phyloP scores from a whole-genome alignment of 2,113 vertebrate species.

The Picathartes gymnocephalus region DNA sequence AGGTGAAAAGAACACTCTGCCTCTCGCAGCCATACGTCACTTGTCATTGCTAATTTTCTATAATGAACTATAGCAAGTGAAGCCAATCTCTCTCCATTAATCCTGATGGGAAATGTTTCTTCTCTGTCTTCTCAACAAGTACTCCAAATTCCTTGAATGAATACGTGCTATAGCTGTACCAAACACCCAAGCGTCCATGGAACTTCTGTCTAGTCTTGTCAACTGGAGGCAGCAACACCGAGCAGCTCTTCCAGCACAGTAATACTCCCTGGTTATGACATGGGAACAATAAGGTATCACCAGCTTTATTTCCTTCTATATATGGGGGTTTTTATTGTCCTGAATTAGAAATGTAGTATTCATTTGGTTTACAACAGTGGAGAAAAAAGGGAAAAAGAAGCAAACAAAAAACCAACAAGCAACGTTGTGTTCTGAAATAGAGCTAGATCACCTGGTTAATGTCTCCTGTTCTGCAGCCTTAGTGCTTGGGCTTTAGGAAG shows the following conservation, averaged over 20 bases:
- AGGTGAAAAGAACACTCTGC: background rate
- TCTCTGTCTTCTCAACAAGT: background rate
- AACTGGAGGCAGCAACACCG: background rate
- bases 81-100: background rate
- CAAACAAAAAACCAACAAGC: background rate
- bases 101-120: background rate
- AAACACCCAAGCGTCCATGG: background rate
- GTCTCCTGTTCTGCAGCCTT: background rate
- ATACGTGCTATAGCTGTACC: background rate
- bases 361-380: background rate
- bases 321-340: background rate
- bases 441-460: slow-evolving; percentile 16
- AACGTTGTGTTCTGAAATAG: background rate
- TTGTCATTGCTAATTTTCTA: slow-evolving; percentile 3
- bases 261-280: background rate
- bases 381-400: background rate
- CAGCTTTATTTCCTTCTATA: background rate
- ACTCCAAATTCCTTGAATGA: background rate
- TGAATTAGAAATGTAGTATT: slow-evolving; percentile 9
- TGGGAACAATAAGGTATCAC: background rate
- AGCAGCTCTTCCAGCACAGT: background rate
- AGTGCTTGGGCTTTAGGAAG: background rate
- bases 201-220: background rate
- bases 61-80: background rate
- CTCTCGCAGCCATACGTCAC: background rate